Evolutionary conservation across 1,140 invertebrate species (phyloP).

Genomic region (Drepana arcuata): DNA sequence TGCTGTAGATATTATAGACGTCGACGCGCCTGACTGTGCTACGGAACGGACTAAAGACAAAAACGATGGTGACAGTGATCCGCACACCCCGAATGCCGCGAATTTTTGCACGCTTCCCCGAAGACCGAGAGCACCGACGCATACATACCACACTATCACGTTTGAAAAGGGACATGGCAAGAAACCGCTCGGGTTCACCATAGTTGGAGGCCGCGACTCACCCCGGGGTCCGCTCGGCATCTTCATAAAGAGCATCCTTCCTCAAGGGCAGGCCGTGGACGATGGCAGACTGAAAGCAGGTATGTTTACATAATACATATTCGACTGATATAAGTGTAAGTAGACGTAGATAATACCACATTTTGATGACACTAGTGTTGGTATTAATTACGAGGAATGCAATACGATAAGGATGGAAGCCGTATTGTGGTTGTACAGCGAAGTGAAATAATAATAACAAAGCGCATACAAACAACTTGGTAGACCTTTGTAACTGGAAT

Average conservation of each 20-base stretch:
- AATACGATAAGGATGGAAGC: conserved; percentile 39
- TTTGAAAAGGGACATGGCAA: conserved; percentile 88
- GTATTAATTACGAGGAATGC: conserved; percentile 19
- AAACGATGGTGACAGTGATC: conserved; percentile 45
- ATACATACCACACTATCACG: conserved; percentile 81
- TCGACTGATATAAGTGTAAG: too few relatives aligned
- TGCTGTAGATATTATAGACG: conserved; percentile 54
- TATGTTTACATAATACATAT: too few relatives aligned
- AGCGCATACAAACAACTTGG: conserved; percentile 14
- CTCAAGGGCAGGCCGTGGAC: conserved; percentile 89
- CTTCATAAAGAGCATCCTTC: conserved; percentile 92
- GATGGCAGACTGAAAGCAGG: conserved; percentile 84
- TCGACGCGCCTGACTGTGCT: conserved; percentile 52
- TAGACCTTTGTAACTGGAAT: conserved; percentile 14
- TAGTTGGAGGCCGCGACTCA: conserved; percentile 92
- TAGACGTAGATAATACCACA: too few relatives aligned
- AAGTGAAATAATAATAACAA: conserved; percentile 21
- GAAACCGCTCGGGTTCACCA: conserved; percentile 91
- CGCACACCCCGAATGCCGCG: conserved; percentile 69
- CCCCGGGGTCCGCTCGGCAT: conserved; percentile 91
- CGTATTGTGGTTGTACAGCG: conserved; percentile 20
- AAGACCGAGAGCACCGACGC: conserved; percentile 76
- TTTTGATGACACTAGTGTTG: too few relatives aligned
- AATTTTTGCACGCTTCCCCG: conserved; percentile 82
- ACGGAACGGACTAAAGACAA: conserved; percentile 32